Base-by-base conservation (phyloP, 2,797 vertebrate genomes). In the Bradypodion pumilum region DNA sequence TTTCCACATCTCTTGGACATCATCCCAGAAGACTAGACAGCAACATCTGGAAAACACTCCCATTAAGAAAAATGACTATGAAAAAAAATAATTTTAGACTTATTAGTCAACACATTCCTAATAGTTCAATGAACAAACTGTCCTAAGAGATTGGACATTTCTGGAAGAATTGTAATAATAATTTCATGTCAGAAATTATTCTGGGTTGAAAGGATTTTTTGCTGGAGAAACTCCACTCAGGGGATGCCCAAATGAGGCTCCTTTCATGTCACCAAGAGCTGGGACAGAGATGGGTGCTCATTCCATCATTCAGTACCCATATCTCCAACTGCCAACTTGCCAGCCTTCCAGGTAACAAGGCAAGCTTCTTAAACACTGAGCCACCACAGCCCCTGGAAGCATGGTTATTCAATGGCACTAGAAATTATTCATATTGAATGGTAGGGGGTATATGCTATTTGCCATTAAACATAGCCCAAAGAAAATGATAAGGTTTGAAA, bases 11-110 rank as follows among this genome's bases (percentile, higher is more conserved):
- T 90, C 40, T 82, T 97, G 96, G 96, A 95, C 91, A 75, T 74
- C 74, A 78, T 91, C 95, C 95, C 92, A 76, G 94, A 92, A 82
- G 92, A 94, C 95, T 91, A 93, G 95, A 92, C 94, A 84, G 90
- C 92, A 96, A 96, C 95, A 96, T 95, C 95, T 96, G 95, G 94
- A 95, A 96, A 96, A 96, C 91, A 96, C 94, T 94, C 93, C 93
- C 93, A 94, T 96, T 95, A 95, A 95, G 91, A 94, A 94, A 95
- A 95, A 91, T 74, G 78, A 95, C 94, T 94, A 92, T 94, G 86
- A 95, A 93, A 94, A 95, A 94, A 94, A 94, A 89, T 40, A 66
- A 90, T 94, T 77, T 90, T 88, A 87, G 91, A 89, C 90, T 94
- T 93, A 91, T 85, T 91, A 93, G 94, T 93, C 94, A 95, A 95